These are phyloP conservation scores for Heliconius ismenius DNA, from an alignment of 2,888 invertebrate genomes.

Conservation along the genomic window DNA sequence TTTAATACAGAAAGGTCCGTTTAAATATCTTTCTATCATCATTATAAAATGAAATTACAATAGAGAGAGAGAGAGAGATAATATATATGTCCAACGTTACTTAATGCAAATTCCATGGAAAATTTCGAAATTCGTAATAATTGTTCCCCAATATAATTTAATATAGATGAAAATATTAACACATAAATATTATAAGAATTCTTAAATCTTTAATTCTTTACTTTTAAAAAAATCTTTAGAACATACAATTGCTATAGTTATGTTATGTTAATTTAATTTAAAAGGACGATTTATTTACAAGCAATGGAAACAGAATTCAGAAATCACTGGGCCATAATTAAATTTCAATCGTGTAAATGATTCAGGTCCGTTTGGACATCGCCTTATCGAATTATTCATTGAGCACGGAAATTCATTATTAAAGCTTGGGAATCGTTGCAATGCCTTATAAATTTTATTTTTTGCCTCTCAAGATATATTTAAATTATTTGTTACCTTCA, in stretches of 20 bases:
- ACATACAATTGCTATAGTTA: neutral
- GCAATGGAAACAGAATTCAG: slow-evolving; percentile 37
- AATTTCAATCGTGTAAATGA: slow-evolving; percentile 38
- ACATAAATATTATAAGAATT: neutral
- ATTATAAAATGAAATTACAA: neutral
- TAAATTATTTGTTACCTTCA: too few relatives aligned
- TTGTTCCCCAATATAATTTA: neutral
- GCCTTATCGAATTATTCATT: slow-evolving; percentile 36
- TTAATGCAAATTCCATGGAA: neutral
- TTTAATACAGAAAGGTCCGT: neutral
- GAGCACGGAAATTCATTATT: slow-evolving; percentile 29
- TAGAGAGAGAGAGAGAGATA: neutral
- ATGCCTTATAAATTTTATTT: slow-evolving; percentile 5
- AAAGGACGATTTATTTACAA: neutral
- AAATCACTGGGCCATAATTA: slow-evolving; percentile 40
- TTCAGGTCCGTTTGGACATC: slow-evolving; percentile 39
- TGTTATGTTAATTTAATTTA: neutral
- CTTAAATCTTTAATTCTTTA: neutral
- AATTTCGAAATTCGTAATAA: neutral
- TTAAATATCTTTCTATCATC: neutral
- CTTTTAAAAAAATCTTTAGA: neutral
- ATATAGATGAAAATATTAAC: neutral
- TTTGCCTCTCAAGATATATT: too few relatives aligned
- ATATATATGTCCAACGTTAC: neutral
- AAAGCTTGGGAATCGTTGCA: slow-evolving; percentile 38